Base-by-base conservation (phyloP, 2,797 vertebrate genomes). In the Psittacula echo region DNA sequence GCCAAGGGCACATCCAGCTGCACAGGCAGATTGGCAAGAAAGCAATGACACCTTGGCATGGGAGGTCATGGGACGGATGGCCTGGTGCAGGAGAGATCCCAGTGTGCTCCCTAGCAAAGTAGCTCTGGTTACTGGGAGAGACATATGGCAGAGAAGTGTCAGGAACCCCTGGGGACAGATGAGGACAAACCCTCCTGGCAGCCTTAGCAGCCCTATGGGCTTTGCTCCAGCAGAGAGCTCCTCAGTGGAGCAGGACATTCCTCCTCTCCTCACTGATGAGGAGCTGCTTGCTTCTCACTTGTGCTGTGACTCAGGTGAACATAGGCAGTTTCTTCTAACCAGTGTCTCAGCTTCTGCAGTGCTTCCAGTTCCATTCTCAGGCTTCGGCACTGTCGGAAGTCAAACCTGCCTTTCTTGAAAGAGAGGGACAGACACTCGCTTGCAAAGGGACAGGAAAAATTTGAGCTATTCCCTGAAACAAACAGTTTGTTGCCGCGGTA, bases 221-320 rank as follows among this genome's bases (percentile, higher is more conserved):
- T 64, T 47, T 86, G 56, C 27, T 89, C 67, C 41, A 73, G 42
- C 24, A 20, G 2, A 20, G 2, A 54, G 30, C 44, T 74, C 14
- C 37, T 89, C 3, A 4, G 37, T 10, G 42, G 41, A 74, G 39
- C 39, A 74, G 61, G 41, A 34, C 7, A 1, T 73, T 87, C 45
- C 47, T 2, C 1, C 22, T 62, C 65, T 60, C 23, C 61, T 68
- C 0, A 0, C 27, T 16, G 53, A 27, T 32, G 48, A 71, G 39
- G 26, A 74, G 47, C 56, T 61, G 30, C 29, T 90, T 61, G 61
- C 61, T 74, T 41, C 80, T 77, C 45, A 54, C 5, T 45, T 68
- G 3, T 0, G 2, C 64, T 76, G 34, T 24, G 79, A 34, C 62
- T 84, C 39, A n/a, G 41, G n/a, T 42, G 42, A 75, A 50, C 39